Base-by-base conservation (phyloP, 2,797 vertebrate species). In the Helarctos malayanus region DNA sequence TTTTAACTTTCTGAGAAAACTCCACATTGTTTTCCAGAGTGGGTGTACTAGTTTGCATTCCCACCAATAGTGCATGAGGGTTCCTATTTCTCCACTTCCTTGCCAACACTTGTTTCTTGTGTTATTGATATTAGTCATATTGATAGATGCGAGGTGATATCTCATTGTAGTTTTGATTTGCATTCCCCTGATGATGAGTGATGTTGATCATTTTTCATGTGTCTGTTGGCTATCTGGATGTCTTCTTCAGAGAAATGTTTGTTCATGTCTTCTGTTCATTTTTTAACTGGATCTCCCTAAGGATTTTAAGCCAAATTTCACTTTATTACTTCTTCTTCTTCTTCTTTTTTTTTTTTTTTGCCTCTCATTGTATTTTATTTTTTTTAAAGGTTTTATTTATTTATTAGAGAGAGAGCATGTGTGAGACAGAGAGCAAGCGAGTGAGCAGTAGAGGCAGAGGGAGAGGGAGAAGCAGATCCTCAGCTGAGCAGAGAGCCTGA, bases 241-340 rank as follows among this genome's bases (percentile, higher is more conserved):
- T 45, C 69, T 71, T 38, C 35, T 71, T 73, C 45, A 25, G 12
- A 73, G 23, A n/a, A 78, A 78, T 11, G 32, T 52, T 27, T 78
- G 27, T 54, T 78, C 75, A n/a, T 21, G 32, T 21, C 4, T 52
- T 78, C 32, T 78, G 32, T n/a, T 32, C 75, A 21, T 78, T 78
- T 78, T 73, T 78, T 2, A 78, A 78, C n/a, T 52, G 75, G 32
- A 21, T 78, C 18, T 85, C 52, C 15, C 35, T 82, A 81, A 89
- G 38, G 49, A 82, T 78, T 88, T 90, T 75, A 78, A 84, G 29
- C 0, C 56, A 97, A 92, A 89, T 52, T 92, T 90, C 12, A 86
- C 25, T 54, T 84, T 49, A 52, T 41, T 45, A 49, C 11, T 82
- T 59, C 7, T 78, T 94, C 87, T 41, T 41, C 41, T 41, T 41